Percentiles rank a stretch among this genome's conserved stretches.
Conservation (phyloP, 2,113 vertebrate species). For the Mandrillus leucophaeus region DNA sequence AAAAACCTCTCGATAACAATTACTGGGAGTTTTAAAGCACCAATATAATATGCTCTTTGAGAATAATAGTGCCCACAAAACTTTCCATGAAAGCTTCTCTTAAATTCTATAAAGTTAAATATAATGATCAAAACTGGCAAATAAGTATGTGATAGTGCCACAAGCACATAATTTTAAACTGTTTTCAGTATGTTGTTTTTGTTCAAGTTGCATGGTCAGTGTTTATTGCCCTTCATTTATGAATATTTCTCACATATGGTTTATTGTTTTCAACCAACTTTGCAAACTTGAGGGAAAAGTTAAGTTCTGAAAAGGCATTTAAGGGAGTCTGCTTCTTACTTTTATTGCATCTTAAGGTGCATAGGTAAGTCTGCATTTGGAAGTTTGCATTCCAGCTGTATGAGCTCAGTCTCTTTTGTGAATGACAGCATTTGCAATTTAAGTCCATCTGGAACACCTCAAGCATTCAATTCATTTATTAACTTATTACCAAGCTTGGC, state of each 20-base stretch:
- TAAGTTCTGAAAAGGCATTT: neutral
- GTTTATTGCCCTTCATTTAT: neutral
- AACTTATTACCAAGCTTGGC: constrained; percentile 77
- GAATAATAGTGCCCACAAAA: neutral
- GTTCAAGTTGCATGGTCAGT: neutral
- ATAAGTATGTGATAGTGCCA: neutral
- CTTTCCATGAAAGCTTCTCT: neutral
- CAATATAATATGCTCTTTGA: neutral
- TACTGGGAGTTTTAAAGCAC: neutral
- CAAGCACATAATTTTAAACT: neutral
- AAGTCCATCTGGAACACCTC: constrained; percentile 75
- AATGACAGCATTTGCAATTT: constrained; percentile 72
- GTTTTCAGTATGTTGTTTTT: neutral
- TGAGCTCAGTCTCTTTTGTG: constrained; percentile 33
- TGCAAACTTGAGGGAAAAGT: neutral
- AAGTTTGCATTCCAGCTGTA: constrained; percentile 13
- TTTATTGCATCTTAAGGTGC: neutral
- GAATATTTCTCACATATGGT: neutral
- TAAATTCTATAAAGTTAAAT: constrained; percentile 13
- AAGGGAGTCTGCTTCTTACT: neutral
- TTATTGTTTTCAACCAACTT: neutral
- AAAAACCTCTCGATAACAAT: neutral
- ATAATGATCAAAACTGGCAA: neutral
- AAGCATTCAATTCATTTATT: constrained; percentile 75
- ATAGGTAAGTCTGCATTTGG: constrained; percentile 5